A percentile compares a stretch with the other conserved stretches of the same genome.
phyloP scores from a whole-genome alignment of 1,140 invertebrate species.

The Panulirus ornatus region DNA sequence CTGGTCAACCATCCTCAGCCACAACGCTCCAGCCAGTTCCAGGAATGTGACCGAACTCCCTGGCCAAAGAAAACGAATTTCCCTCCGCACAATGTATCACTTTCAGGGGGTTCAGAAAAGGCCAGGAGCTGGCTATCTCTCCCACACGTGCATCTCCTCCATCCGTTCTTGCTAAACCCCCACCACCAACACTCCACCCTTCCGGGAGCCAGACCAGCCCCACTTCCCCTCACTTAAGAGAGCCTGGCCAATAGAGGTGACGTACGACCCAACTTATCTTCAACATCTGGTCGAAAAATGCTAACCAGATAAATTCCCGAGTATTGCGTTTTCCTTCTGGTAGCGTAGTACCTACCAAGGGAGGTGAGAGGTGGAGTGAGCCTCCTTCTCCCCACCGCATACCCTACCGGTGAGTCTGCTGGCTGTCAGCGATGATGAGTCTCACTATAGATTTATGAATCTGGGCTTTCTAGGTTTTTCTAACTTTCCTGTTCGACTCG shows the following conservation, averaged over 20 bases:
- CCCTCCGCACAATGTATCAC: background rate
- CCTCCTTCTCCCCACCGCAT: no score
- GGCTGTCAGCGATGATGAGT: no score
- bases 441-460: no score
- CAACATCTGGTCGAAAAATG: conserved; percentile 8
- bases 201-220: background rate
- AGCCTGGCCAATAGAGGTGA: conserved; percentile 15
- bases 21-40: no score
- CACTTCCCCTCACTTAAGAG: background rate
- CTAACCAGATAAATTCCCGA: conserved; percentile 16
- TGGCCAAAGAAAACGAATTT: conserved; percentile 8
- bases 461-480: no score
- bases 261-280: conserved; percentile 20
- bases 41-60: no score
- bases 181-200: background rate
- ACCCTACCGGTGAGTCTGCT: no score
- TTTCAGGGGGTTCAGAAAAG: background rate
- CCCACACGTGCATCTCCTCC: background rate
- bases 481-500: no score
- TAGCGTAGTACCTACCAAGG: no score
- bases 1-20: no score
- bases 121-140: background rate
- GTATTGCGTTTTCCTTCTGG: conserved; percentile 1
- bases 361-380: no score
- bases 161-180: background rate